Evolutionary conservation across 1,140 invertebrate genomes (phyloP).

Genomic region (Rhyzopertha dominica): DNA sequence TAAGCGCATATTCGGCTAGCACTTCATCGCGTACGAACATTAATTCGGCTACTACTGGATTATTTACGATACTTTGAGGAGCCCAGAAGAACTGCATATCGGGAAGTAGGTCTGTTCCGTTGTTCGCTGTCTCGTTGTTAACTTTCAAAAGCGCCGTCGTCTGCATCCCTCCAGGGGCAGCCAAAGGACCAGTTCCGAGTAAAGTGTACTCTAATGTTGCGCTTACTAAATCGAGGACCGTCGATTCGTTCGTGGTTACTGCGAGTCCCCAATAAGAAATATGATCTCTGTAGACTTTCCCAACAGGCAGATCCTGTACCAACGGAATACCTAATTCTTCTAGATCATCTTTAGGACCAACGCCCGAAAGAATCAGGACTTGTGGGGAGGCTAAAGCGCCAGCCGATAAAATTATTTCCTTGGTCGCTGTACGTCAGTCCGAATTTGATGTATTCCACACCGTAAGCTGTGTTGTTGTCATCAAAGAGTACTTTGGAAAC

Average conservation of each 20-base stretch:
- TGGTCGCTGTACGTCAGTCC: slow-evolving; percentile 43
- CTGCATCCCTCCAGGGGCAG: background rate
- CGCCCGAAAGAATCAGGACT: slow-evolving; percentile 61
- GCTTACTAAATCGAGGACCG: background rate
- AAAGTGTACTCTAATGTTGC: slow-evolving; percentile 1
- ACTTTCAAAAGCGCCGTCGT: slow-evolving; percentile 1
- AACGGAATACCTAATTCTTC: slow-evolving; percentile 49
- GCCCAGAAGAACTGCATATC: too few relatives aligned
- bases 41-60: too few relatives aligned
- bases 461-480: slow-evolving; percentile 39
- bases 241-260: slow-evolving; percentile 7
- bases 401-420: slow-evolving; percentile 57
- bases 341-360: slow-evolving; percentile 56
- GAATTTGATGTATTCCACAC: slow-evolving; percentile 47
- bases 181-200: slow-evolving; percentile 11
- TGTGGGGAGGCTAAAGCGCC: slow-evolving; percentile 58
- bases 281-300: slow-evolving; percentile 54
- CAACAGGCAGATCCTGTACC: slow-evolving; percentile 53
- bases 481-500: slow-evolving; percentile 41
- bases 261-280: slow-evolving; percentile 56
- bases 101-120: too few relatives aligned
- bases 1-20: background rate
- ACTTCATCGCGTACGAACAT: too few relatives aligned
- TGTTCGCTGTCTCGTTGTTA: slow-evolving; percentile 1
- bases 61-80: too few relatives aligned